Base-by-base conservation (phyloP, 2,113 vertebrate genomes). In the Trachemys scripta region DNA sequence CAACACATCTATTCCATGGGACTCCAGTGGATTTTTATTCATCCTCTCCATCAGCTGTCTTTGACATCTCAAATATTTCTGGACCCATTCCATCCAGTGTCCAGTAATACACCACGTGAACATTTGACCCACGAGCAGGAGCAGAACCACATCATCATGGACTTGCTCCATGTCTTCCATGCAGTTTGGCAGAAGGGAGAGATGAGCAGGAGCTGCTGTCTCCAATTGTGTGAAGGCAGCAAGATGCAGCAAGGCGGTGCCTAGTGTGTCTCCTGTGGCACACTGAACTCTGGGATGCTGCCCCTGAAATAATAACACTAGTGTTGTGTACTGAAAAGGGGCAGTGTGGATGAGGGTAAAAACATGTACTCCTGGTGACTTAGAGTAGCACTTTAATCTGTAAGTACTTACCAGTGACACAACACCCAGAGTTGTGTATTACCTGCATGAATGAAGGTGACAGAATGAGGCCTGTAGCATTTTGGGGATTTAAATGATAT, bases 381-480 rank as follows among this genome's bases (percentile, higher is more conserved):
- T 53, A 81, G 87, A 87, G 35, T 47, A 82, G 54, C 80, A 85
- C 90, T 89, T 90, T 85, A 87, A 92, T 79, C 90, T 78, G 42
- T 69, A 94, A n/a, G 7, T 80, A 50, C 14, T 82, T 57, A 35
- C 82, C 31, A 24, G 49, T 69, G n/a, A 13, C 27, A 92, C 94
- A 80, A 11, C 8, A 88, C 0, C 0, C 24, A 53, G 69, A 91
- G n/a, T 54, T 42, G 20, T 59, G 57, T 20, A 49, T 51, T 83
- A 47, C 5, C 38, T 57, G n/a, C 29, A 62, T 56, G 45, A 59
- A 84, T 81, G 94, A 62, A 1, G 0, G 31, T 1, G 84, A 59
- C 22, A 79, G 62, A 81, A n/a, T 0, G 0, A 13, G 69, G 72
- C 14, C 19, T 5, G 76, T 50, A 25, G 2, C 38, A 65, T 82